Conservation (phyloP, 2,888 invertebrate genomes). For the Drosophila helvetica region DNA sequence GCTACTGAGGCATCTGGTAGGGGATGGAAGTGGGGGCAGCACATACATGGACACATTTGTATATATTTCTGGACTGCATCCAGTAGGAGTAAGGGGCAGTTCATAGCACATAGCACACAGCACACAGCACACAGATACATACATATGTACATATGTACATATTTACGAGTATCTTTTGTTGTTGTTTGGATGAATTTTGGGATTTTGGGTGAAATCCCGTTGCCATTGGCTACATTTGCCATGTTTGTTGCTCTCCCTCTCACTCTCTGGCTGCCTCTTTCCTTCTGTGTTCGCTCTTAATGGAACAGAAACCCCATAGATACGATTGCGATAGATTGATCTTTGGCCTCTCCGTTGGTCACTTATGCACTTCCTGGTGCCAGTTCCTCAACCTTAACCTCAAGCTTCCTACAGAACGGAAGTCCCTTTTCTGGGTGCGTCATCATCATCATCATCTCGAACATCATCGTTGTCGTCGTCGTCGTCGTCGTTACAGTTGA, state of each 20-base stretch:
- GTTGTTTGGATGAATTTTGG: slow-evolving; percentile 47
- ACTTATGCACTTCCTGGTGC: slow-evolving; percentile 30
- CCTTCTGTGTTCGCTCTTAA: slow-evolving; percentile 4
- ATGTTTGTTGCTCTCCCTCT: slow-evolving; percentile 25
- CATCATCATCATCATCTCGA: slow-evolving; percentile 32
- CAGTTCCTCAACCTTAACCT: slow-evolving; percentile 66
- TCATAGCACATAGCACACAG: too few relatives aligned
- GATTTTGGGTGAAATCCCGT: slow-evolving; percentile 53
- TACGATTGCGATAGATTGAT: slow-evolving; percentile 34
- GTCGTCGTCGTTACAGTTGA: slow-evolving; percentile 69
- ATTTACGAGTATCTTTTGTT: slow-evolving; percentile 12
- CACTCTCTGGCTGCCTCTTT: slow-evolving; percentile 5
- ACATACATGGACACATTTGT: neutral
- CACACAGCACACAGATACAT: neutral
- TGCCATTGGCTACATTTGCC: slow-evolving; percentile 63
- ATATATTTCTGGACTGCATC: neutral
- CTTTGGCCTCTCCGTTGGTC: slow-evolving; percentile 25
- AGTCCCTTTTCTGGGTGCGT: slow-evolving; percentile 55
- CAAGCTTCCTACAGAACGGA: slow-evolving; percentile 68
- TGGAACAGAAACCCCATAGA: slow-evolving; percentile 6
- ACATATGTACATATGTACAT: neutral
- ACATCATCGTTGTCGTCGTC: slow-evolving; percentile 32
- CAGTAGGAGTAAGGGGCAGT: neutral
- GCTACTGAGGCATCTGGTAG: slow-evolving; percentile 8
- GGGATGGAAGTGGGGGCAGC: neutral